Conservation (phyloP, 1,140 invertebrate species). For the Pseudoatta argentina region DNA sequence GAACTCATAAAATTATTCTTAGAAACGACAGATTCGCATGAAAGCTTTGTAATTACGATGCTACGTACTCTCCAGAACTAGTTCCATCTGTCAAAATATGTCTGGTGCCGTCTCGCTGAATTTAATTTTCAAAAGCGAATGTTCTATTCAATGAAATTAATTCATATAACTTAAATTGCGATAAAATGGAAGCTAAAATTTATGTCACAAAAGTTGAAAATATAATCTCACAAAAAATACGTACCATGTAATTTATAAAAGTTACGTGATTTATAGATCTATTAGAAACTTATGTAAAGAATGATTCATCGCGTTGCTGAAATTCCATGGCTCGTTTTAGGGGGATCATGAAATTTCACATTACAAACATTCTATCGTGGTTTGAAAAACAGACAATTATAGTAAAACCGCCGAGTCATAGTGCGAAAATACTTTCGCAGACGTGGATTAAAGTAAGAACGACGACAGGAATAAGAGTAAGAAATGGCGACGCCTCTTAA, state of each 20-base stretch:
- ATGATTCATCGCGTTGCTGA: slow-evolving; percentile 25
- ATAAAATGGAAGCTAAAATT: neutral
- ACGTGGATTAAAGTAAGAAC: slow-evolving; percentile 31
- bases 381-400: slow-evolving; percentile 48
- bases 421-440: slow-evolving; percentile 19
- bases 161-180: slow-evolving; percentile 18
- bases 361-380: neutral
- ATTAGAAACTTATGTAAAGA: neutral
- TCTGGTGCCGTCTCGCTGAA: slow-evolving; percentile 33
- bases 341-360: slow-evolving; percentile 28
- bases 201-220: slow-evolving; percentile 15
- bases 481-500: slow-evolving; percentile 35
- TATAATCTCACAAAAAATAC: neutral
- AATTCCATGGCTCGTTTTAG: slow-evolving; percentile 12
- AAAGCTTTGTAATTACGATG: slow-evolving; percentile 47
- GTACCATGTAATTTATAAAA: slow-evolving; percentile 1
- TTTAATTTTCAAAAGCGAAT: slow-evolving; percentile 35
- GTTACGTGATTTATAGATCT: slow-evolving; percentile 29
- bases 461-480: slow-evolving; percentile 28
- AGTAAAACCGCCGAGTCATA: slow-evolving; percentile 21
- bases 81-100: slow-evolving; percentile 41
- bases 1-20: slow-evolving; percentile 12
- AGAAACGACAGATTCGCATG: slow-evolving; percentile 19
- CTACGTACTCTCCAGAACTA: slow-evolving; percentile 45
- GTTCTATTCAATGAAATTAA: slow-evolving; percentile 28